phyloP scores from a whole-genome alignment of 2,888 invertebrate genomes.

The Sphaeridia pumilis region DNA sequence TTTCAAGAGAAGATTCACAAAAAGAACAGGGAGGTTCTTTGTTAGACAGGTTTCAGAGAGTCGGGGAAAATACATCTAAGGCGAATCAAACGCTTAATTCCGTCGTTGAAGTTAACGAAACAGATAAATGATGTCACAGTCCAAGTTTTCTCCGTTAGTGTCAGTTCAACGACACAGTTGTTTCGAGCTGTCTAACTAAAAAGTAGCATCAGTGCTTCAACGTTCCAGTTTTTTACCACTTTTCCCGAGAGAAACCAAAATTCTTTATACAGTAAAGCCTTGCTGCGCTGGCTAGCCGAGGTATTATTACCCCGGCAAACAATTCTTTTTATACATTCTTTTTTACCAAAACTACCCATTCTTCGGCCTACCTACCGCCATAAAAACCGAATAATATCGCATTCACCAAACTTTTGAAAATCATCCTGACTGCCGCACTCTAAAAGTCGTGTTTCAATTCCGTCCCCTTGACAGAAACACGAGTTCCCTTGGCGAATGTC shows the following conservation, averaged over 20 bases:
- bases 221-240: neutral
- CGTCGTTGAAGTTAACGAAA: conserved; percentile 1
- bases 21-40: too few relatives aligned
- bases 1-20: too few relatives aligned
- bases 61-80: neutral
- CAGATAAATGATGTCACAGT: neutral
- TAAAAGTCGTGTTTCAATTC: too few relatives aligned
- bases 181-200: neutral
- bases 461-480: too few relatives aligned
- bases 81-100: neutral
- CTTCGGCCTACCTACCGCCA: neutral
- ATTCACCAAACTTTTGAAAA: too few relatives aligned
- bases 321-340: neutral
- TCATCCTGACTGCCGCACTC: too few relatives aligned
- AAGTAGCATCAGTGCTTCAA: too few relatives aligned
- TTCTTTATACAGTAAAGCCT: too few relatives aligned
- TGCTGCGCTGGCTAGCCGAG: too few relatives aligned
- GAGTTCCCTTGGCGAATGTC: too few relatives aligned
- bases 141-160: neutral
- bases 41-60: neutral
- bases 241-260: neutral
- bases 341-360: neutral
- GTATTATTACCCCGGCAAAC: neutral
- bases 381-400: too few relatives aligned
- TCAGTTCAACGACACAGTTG: neutral